A percentile compares a stretch with the other conserved stretches of the same genome.
Evolutionary conservation across 2,797 vertebrate genomes (phyloP).

Genomic region (Adelosebastes latens): DNA sequence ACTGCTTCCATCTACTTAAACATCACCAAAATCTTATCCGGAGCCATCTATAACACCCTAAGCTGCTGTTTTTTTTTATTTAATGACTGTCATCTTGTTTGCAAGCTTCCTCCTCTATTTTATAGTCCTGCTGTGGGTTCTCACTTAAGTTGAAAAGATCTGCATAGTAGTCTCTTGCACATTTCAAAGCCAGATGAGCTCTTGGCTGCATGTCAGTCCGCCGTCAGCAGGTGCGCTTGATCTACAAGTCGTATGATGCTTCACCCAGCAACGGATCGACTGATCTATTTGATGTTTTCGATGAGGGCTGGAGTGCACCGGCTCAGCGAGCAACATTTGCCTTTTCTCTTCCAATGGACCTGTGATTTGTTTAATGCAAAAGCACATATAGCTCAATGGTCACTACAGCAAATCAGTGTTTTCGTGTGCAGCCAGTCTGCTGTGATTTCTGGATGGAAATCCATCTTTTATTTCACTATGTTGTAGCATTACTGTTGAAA

Average conservation of each 20-base stretch:
- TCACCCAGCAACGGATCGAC: neutral
- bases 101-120: constrained; percentile 12
- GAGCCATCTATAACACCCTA: neutral
- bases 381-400: neutral
- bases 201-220: constrained; percentile 35
- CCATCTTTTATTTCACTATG: neutral
- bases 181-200: constrained; percentile 58
- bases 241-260: constrained; percentile 27
- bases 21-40: neutral
- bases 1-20: neutral
- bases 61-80: neutral
- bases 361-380: constrained; percentile 43
- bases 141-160: constrained; percentile 17
- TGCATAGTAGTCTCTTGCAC: too few species aligned
- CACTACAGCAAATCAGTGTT: neutral
- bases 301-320: neutral
- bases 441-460: neutral
- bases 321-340: neutral
- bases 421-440: neutral
- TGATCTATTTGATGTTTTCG: constrained; percentile 24
- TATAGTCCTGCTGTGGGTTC: constrained; percentile 8
- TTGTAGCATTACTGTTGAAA: neutral
- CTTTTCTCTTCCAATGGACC: constrained; percentile 2
- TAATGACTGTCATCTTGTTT: constrained; percentile 8
- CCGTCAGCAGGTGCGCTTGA: constrained; percentile 57